These are phyloP conservation scores for Harpegnathos saltator DNA, from an alignment of 1,140 invertebrate species.

Conservation along the genomic window DNA sequence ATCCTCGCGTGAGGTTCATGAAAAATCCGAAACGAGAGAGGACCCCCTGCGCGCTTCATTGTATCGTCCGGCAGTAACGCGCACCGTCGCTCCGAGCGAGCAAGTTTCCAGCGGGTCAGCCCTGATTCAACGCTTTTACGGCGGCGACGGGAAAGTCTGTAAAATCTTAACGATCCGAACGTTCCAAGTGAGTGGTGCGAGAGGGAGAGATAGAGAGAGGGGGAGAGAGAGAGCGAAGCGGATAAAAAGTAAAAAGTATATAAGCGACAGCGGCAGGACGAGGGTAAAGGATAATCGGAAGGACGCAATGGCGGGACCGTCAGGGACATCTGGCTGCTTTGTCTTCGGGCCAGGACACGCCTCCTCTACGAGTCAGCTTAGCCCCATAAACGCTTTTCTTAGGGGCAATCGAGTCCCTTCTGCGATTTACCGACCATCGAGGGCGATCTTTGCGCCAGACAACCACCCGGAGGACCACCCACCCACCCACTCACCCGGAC, in stretches of 20 bases:
- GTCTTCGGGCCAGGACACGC: constrained; percentile 77
- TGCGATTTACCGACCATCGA: constrained; percentile 73
- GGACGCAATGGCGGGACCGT: constrained; percentile 66
- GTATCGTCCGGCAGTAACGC: constrained; percentile 6
- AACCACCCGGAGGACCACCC: constrained; percentile 54
- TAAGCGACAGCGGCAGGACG: constrained; percentile 55
- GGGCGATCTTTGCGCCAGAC: constrained; percentile 72
- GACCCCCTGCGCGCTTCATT: not conserved
- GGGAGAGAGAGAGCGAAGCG: not conserved
- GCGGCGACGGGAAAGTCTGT: constrained; percentile 18
- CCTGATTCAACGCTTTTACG: constrained; percentile 36
- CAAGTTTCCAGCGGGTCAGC: constrained; percentile 32
- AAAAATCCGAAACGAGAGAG: not conserved
- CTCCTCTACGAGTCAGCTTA: constrained; percentile 75
- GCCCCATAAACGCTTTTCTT: constrained; percentile 75
- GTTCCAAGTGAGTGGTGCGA: not conserved
- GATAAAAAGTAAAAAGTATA: constrained; percentile 59
- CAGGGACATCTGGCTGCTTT: constrained; percentile 78
- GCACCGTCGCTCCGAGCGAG: not conserved
- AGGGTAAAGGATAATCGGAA: constrained; percentile 73
- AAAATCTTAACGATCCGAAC: constrained; percentile 58
- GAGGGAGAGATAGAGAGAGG: not conserved
- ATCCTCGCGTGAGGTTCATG: no score
- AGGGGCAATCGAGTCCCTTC: constrained; percentile 72
- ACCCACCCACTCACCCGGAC: no score